Evolutionary conservation across 2,113 vertebrate species (phyloP).

Genomic region (Halichoerus grypus): DNA sequence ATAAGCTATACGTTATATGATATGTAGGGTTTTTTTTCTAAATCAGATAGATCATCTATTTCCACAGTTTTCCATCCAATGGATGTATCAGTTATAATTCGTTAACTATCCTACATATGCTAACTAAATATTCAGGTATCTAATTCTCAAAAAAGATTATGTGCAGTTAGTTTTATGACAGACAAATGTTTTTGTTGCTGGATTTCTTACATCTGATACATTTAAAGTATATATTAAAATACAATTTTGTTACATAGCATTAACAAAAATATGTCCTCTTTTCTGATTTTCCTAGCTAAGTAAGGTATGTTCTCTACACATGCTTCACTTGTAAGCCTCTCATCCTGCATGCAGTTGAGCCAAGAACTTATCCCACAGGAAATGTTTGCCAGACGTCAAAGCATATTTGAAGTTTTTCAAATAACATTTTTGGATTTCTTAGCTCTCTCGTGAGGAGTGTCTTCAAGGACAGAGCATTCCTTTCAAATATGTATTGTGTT

Average conservation of each 20-base stretch:
- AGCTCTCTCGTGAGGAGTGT: background rate
- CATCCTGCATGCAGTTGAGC: background rate
- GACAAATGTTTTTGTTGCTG: slow-evolving; percentile 1
- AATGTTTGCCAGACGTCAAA: background rate
- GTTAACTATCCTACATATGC: background rate
- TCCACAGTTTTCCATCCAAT: background rate
- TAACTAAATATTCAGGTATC: slow-evolving; percentile 12
- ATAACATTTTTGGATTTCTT: slow-evolving; percentile 5
- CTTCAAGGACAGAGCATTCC: background rate
- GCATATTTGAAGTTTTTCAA: slow-evolving; percentile 38
- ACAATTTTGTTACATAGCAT: background rate
- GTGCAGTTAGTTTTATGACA: background rate
- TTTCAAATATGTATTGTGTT: slow-evolving; percentile 48
- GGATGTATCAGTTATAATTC: background rate
- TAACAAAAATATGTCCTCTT: background rate
- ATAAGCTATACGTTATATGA: background rate
- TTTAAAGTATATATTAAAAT: background rate
- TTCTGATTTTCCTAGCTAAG: background rate
- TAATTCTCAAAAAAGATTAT: background rate
- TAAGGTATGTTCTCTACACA: background rate
- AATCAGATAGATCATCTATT: background rate
- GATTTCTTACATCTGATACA: background rate
- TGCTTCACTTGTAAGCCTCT: background rate
- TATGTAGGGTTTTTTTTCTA: background rate
- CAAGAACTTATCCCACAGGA: background rate